These are phyloP conservation scores for Cladopsammia gracilis DNA, from an alignment of 64 coral and sea anemone genomes.

Conservation along the genomic window DNA sequence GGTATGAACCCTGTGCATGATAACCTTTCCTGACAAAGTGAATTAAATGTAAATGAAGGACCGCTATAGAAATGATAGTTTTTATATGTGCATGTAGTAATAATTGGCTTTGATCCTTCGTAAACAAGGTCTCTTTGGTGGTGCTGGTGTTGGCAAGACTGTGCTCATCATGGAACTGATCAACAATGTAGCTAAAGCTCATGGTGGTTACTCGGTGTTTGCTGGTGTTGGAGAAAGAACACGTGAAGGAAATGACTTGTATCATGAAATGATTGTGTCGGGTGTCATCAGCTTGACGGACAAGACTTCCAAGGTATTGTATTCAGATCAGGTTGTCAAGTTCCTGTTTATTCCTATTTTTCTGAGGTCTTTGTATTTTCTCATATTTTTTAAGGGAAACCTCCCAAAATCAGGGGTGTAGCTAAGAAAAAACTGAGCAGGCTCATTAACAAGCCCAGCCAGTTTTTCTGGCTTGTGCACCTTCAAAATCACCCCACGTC, in stretches of 20 bases:
- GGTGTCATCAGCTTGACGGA: conserved; percentile 98
- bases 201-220: conserved; percentile 99
- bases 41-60: no score
- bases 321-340: no score
- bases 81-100: not conserved
- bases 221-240: conserved; percentile 99
- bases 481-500: no score
- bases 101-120: not conserved
- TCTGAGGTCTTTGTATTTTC: no score
- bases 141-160: conserved; percentile 99
- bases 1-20: no score
- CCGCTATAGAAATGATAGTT: not conserved
- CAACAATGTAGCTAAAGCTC: conserved; percentile 99
- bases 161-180: conserved; percentile 98
- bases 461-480: no score
- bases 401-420: no score
- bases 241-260: conserved; percentile 99
- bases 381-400: no score
- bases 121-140: conserved; percentile 93
- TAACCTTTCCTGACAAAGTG: no score
- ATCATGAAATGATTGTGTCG: conserved; percentile 99
- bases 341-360: no score
- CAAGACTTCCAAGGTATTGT: conserved; percentile 92
- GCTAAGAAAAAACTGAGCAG: no score
- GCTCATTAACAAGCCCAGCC: no score